A percentile compares a stretch with the other conserved stretches of the same genome.
Conservation (phyloP, 2,113 vertebrate species). For the Scomber scombrus region DNA sequence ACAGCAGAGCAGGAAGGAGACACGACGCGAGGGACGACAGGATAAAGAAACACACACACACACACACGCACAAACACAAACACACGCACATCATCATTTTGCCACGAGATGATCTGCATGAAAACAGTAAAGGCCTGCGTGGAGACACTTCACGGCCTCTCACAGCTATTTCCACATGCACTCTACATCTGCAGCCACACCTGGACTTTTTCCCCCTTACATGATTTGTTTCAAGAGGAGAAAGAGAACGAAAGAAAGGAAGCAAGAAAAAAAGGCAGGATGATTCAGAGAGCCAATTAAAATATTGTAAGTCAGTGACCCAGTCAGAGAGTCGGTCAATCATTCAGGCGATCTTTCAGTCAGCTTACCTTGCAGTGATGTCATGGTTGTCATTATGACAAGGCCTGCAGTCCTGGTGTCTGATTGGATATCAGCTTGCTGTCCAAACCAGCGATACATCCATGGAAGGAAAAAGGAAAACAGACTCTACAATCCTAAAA, state of each 20-base stretch:
- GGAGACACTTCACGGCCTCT: conserved; percentile 13
- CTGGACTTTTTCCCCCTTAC: not conserved
- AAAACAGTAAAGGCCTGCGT: conserved; percentile 56
- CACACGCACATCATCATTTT: not conserved
- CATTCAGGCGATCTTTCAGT: conserved; percentile 29
- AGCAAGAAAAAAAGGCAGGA: not conserved
- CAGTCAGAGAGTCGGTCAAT: conserved; percentile 76
- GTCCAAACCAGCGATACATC: conserved; percentile 64
- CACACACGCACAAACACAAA: conserved; percentile 25
- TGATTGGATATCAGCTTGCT: conserved; percentile 69
- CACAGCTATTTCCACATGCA: conserved; percentile 43
- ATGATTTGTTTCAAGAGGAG: not conserved
- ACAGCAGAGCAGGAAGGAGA: conserved; percentile 54
- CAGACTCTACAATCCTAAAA: conserved; percentile 4
- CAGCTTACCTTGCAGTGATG: conserved; percentile 79
- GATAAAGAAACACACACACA: conserved; percentile 29
- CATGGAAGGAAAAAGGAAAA: conserved; percentile 46
- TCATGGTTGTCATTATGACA: conserved; percentile 75
- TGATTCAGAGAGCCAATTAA: conserved; percentile 9
- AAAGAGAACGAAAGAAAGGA: not conserved
- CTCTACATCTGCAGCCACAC: conserved; percentile 18
- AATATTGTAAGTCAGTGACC: too few relatives aligned
- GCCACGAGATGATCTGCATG: conserved; percentile 59
- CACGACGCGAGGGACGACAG: conserved; percentile 32
- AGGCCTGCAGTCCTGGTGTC: conserved; percentile 65